Evolutionary conservation across 2,797 vertebrate genomes (phyloP).

Genomic region (Phylloscopus collybita): DNA sequence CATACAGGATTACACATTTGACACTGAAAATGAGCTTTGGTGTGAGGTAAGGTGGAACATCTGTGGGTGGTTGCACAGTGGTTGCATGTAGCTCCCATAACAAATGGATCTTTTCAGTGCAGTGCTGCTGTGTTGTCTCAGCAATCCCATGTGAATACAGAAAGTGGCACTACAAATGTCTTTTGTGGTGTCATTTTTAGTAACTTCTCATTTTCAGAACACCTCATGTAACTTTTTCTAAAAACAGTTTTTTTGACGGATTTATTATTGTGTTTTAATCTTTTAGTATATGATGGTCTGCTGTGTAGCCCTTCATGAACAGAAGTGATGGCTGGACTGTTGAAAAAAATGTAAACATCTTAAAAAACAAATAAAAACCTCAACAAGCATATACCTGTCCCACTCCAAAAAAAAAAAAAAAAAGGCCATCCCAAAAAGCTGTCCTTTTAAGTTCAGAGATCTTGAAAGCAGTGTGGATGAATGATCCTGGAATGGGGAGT

Average conservation of each 20-base stretch:
- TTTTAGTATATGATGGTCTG: neutral
- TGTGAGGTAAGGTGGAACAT: slow-evolving; percentile 84
- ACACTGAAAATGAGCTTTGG: slow-evolving; percentile 84
- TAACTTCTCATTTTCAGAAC: neutral
- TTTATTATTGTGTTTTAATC: neutral
- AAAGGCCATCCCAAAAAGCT: neutral
- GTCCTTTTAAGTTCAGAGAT: neutral
- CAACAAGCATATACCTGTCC: neutral
- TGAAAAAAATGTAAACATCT: neutral
- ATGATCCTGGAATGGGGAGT: neutral
- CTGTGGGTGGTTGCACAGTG: neutral
- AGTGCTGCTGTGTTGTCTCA: neutral
- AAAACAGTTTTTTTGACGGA: neutral
- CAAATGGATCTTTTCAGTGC: neutral
- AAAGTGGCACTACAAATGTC: neutral
- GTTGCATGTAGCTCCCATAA: neutral
- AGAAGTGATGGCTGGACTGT: neutral
- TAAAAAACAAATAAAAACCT: neutral
- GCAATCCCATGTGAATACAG: neutral
- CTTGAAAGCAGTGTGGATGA: neutral
- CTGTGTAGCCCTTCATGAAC: neutral
- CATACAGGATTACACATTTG: slow-evolving; percentile 87
- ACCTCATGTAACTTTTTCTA: neutral
- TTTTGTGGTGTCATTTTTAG: neutral
- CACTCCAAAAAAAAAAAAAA: neutral